Evolutionary conservation across 2,113 vertebrate genomes (phyloP).

Genomic region (Rhabdomys dilectus): DNA sequence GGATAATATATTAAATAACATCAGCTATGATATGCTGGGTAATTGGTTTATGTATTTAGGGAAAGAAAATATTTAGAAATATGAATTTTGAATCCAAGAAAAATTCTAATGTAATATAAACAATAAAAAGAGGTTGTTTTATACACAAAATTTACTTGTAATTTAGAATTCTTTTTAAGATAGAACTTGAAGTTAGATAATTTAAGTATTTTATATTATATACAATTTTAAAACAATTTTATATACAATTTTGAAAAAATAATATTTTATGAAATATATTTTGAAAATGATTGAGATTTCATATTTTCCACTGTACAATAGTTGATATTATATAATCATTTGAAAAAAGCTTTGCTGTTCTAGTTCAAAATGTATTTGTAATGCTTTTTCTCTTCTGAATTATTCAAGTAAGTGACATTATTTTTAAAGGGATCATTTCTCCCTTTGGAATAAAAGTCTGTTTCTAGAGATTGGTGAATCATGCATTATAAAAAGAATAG

Average conservation of each 20-base stretch:
- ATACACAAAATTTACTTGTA: slow-evolving; percentile 14
- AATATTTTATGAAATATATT: not conserved
- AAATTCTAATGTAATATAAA: not conserved
- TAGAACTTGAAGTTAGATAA: not conserved
- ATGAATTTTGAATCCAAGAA: not conserved
- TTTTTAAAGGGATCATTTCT: slow-evolving; percentile 81
- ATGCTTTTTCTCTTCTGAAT: slow-evolving; percentile 59
- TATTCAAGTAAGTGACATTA: slow-evolving; percentile 78
- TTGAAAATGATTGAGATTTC: slow-evolving; percentile 30
- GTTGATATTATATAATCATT: not conserved
- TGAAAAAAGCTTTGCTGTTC: slow-evolving; percentile 2
- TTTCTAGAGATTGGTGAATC: slow-evolving; percentile 55
- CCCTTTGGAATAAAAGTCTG: slow-evolving; percentile 76
- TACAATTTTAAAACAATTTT: not conserved
- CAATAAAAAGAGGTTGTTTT: not conserved
- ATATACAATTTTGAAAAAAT: not conserved
- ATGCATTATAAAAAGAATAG: slow-evolving; percentile 53
- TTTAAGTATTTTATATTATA: not conserved
- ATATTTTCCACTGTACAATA: slow-evolving; percentile 31
- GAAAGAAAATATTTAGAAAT: not conserved
- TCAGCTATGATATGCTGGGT: not conserved
- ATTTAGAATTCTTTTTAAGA: slow-evolving; percentile 1
- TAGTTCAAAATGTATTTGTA: slow-evolving; percentile 56
- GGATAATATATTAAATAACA: not conserved
- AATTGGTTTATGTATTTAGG: not conserved